phyloP scores from a whole-genome alignment of 2,888 invertebrate genomes.

The Oligia strigilis region DNA sequence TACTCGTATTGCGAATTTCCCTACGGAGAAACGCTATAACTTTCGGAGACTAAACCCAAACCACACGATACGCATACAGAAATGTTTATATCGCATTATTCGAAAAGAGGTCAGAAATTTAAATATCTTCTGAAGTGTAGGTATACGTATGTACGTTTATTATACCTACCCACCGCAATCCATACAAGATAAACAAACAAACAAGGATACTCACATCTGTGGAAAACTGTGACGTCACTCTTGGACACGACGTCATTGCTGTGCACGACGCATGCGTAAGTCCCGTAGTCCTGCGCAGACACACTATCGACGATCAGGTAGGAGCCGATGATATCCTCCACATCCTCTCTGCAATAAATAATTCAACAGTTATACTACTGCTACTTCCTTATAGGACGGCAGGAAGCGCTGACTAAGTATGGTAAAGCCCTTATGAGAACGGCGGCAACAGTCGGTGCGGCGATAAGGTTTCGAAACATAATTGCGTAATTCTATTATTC shows the following conservation, averaged over 20 bases:
- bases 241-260: constrained; percentile 90
- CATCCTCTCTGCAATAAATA: constrained; percentile 91
- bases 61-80: not conserved
- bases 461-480: constrained; percentile 22
- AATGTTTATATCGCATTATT: not conserved
- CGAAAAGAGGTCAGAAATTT: not conserved
- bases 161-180: not conserved
- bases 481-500: constrained; percentile 36
- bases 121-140: not conserved
- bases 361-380: constrained; percentile 35
- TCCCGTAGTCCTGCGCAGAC: constrained; percentile 92
- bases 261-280: constrained; percentile 93
- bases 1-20: not conserved
- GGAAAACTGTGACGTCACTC: constrained; percentile 88
- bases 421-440: constrained; percentile 38
- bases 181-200: constrained; percentile 14
- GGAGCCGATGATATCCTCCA: constrained; percentile 93
- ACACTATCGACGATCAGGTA: constrained; percentile 92
- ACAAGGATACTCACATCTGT: constrained; percentile 86
- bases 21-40: not conserved
- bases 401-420: constrained; percentile 51
- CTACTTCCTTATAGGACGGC: constrained; percentile 48
- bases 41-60: not conserved
- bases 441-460: not conserved
- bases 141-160: not conserved